These are phyloP conservation scores for Chrysopa pallens DNA, from an alignment of 1,140 invertebrate genomes.

Conservation along the genomic window DNA sequence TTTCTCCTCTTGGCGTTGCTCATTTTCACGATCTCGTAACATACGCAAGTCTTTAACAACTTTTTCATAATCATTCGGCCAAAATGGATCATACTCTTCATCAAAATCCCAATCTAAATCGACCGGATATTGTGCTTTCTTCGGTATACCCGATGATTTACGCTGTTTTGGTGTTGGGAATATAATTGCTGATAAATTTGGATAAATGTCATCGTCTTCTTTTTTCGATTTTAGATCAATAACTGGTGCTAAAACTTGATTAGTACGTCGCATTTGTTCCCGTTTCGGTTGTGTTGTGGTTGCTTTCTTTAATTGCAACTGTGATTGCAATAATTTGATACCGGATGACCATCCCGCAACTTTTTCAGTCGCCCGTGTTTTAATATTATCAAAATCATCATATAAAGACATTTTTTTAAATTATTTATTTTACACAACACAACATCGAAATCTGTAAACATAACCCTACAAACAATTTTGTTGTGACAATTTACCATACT, in stretches of 20 bases:
- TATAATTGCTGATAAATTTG: constrained; percentile 16
- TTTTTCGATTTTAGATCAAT: constrained; percentile 72
- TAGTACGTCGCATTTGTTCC: constrained; percentile 47
- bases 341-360: constrained; percentile 87
- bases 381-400: constrained; percentile 65
- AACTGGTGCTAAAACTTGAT: constrained; percentile 53
- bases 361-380: constrained; percentile 52
- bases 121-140: constrained; percentile 14
- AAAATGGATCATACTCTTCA: constrained; percentile 88
- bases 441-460: constrained; percentile 19
- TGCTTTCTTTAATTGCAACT: constrained; percentile 83
- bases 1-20: constrained; percentile 24
- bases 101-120: constrained; percentile 73
- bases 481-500: neutral
- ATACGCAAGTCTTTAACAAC: constrained; percentile 63
- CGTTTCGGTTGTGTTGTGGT: constrained; percentile 61
- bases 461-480: neutral
- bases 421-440: neutral
- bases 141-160: neutral
- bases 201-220: constrained; percentile 40
- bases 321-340: constrained; percentile 83
- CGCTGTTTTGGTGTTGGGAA: constrained; percentile 16
- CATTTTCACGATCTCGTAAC: constrained; percentile 35
- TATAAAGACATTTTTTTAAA: constrained; percentile 61
- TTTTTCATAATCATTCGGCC: constrained; percentile 96